Base-by-base conservation (phyloP, 2,797 vertebrate genomes). In the Acanthopagrus latus region DNA sequence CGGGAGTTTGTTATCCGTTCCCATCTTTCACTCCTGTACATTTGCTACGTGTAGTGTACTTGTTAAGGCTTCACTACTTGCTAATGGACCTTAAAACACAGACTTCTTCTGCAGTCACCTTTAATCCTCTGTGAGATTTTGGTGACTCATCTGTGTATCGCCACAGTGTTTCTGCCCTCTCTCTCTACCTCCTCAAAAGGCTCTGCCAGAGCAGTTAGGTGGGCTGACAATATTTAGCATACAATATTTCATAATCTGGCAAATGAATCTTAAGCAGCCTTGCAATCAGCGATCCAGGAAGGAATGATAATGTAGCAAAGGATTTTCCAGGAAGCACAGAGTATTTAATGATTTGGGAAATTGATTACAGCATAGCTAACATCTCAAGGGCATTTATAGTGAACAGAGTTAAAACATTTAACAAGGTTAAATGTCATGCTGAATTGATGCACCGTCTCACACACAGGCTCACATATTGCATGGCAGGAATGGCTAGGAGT, bases 311-410 rank as follows among this genome's bases (percentile, higher is more conserved):
- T 70, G 50, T 76, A 69, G 76, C 27, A 64, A 48, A 75, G 62
- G 62, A 58, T 81, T 90, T 81, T 82, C 67, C 81, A 81, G 60
- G 78, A 88, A 85, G 64, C 62, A 76, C 67, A 67, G 27, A 62
- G 54, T 83, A 72, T 87, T 77, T 85, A 90, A 88, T 87, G 80
- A 87, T 82, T 59, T 55, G 23, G 51, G 62, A 84, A 76, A 82
- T 71, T 76, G 77, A 84, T 87, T 76, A 64, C 76, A 64, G 56
- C 57, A 55, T 68, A 20, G 54, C 65, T 71, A 50, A 25, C 48
- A 54, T 81, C 63, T 78, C 58, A 64, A 71, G 76, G 67, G 50
- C 59, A 57, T 80, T 86, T 78, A 58, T 71, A 46, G 44, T 84
- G 55, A 74, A 64, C 56, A 72, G 66, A 74, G 57, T 71, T 82